phyloP scores from a whole-genome alignment of 2,888 invertebrate species.

The Protonemura montana region DNA sequence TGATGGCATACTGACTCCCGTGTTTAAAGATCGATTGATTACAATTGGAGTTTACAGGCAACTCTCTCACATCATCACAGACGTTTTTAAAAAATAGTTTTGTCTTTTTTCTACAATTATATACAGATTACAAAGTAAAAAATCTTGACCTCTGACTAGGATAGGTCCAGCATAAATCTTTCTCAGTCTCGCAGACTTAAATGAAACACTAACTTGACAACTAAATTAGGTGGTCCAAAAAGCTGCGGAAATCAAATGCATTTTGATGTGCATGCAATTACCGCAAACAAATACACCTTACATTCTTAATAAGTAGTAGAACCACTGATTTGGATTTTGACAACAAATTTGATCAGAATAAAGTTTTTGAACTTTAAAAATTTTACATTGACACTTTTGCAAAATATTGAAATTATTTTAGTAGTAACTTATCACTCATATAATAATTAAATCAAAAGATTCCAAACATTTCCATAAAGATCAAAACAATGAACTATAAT shows the following conservation, averaged over 20 bases:
- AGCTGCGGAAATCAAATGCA: neutral
- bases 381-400: conserved; percentile 2
- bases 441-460: conserved; percentile 22
- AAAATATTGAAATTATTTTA: conserved; percentile 27
- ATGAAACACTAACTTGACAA: conserved; percentile 49
- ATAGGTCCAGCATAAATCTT: conserved; percentile 49
- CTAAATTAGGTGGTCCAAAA: conserved; percentile 17
- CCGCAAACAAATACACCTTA: neutral
- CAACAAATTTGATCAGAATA: neutral
- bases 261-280: neutral
- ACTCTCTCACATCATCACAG: conserved; percentile 52
- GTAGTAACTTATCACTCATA: conserved; percentile 9
- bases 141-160: conserved; percentile 51
- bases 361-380: neutral
- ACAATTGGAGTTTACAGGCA: conserved; percentile 51
- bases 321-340: conserved; percentile 9
- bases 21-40: conserved; percentile 19
- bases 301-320: conserved; percentile 12
- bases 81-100: conserved; percentile 51
- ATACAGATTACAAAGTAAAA: conserved; percentile 50
- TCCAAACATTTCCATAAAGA: conserved; percentile 20
- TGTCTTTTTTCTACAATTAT: conserved; percentile 45
- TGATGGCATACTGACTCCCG: neutral
- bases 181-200: conserved; percentile 49
- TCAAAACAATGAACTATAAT: conserved; percentile 29